Evolutionary conservation across 2,797 vertebrate species (phyloP).

Genomic region (Semaprochilodus insignis): DNA sequence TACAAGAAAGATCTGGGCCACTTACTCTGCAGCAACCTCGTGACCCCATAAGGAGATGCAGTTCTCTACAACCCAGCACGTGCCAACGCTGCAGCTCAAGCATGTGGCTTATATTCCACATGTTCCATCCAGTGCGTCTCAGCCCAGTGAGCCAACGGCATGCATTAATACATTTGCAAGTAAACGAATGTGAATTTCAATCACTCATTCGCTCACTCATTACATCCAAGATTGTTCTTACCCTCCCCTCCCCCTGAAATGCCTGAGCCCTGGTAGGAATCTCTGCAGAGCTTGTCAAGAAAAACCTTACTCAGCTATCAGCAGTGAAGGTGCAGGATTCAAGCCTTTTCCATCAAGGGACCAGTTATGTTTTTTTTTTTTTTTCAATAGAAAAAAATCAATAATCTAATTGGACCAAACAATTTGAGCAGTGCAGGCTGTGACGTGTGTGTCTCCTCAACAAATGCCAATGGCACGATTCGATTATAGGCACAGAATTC

Average conservation of each 20-base stretch:
- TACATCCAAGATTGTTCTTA: background rate
- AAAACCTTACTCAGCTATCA: background rate
- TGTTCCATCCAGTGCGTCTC: background rate
- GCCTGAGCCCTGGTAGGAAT: conserved; percentile 1
- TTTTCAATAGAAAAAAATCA: conserved; percentile 1
- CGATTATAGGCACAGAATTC: background rate
- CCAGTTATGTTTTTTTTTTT: background rate
- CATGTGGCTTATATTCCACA: conserved; percentile 25
- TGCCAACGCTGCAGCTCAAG: conserved; percentile 17
- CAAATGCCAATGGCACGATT: background rate
- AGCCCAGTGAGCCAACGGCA: background rate
- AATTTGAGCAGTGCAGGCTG: background rate
- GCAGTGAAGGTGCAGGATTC: background rate
- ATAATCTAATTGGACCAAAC: background rate
- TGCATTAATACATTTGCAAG: conserved; percentile 48
- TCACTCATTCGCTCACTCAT: conserved; percentile 24
- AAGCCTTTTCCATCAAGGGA: background rate
- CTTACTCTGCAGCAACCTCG: conserved; percentile 50
- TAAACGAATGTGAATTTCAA: conserved; percentile 33
- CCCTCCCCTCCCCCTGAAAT: background rate
- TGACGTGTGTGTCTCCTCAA: background rate
- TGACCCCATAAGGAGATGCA: conserved; percentile 43
- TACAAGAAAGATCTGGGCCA: conserved; percentile 69
- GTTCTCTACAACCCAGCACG: conserved; percentile 13
- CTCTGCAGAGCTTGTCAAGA: background rate